phyloP scores from a whole-genome alignment of 2,113 vertebrate genomes.

The Nannobrachium achirus region DNA sequence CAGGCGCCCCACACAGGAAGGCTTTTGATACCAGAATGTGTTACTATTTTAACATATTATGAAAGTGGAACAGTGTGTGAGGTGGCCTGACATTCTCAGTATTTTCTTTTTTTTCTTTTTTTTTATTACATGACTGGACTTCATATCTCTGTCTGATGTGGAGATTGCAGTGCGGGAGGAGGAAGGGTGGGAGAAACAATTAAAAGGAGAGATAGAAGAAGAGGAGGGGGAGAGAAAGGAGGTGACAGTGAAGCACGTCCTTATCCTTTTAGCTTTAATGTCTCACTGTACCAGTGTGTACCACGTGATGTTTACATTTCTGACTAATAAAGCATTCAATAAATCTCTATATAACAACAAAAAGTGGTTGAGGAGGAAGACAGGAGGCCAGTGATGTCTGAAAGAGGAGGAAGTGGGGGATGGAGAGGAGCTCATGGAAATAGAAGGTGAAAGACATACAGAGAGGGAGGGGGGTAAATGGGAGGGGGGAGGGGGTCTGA shows the following conservation, averaged over 20 bases:
- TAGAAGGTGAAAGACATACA: background rate
- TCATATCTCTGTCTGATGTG: slow-evolving; percentile 11
- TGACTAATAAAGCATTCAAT: no score
- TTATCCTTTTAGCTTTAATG: no score
- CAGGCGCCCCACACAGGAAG: no score
- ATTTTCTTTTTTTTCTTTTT: no score
- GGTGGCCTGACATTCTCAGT: no score
- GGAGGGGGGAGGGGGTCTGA: slow-evolving; percentile 15
- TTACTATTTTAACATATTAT: no score
- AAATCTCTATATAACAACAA: no score
- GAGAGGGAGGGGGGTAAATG: background rate
- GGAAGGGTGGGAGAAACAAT: slow-evolving; percentile 20
- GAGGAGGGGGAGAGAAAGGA: slow-evolving; percentile 41
- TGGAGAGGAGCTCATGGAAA: background rate
- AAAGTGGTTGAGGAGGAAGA: slow-evolving; percentile 11
- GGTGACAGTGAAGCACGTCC: slow-evolving; percentile 46
- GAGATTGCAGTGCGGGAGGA: background rate
- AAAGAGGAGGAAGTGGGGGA: slow-evolving; percentile 28
- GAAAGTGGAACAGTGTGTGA: no score
- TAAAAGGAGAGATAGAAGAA: slow-evolving; percentile 26
- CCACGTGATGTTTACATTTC: no score
- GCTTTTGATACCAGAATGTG: no score
- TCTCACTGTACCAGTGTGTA: no score
- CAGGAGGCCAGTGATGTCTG: background rate
- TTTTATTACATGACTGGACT: background rate